phyloP scores from a whole-genome alignment of 1,140 invertebrate genomes.

The Drosophila persimilis region DNA sequence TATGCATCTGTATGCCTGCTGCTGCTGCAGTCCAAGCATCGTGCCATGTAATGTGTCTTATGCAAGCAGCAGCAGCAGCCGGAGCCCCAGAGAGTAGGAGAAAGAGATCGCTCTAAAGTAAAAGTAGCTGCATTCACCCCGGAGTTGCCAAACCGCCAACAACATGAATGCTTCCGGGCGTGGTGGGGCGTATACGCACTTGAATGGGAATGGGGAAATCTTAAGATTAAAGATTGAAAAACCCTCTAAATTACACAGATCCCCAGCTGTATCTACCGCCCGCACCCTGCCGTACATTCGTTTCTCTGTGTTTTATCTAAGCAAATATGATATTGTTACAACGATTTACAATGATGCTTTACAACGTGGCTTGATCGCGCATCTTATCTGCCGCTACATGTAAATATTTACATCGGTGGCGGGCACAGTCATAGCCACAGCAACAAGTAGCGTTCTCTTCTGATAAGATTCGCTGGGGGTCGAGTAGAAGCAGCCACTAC shows the following conservation, averaged over 20 bases:
- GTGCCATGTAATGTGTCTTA: conserved; percentile 25
- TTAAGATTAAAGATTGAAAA: not conserved
- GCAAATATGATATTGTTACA: conserved; percentile 19
- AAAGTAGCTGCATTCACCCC: conserved; percentile 56
- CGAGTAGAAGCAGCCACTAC: too few relatives aligned
- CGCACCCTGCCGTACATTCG: too few relatives aligned
- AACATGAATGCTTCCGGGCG: conserved; percentile 61
- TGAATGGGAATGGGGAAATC: conserved; percentile 18
- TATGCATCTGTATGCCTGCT: conserved; percentile 26
- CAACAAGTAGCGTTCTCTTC: too few relatives aligned
- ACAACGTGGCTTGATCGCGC: conserved; percentile 29
- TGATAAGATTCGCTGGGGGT: too few relatives aligned
- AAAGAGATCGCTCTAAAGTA: conserved; percentile 56
- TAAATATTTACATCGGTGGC: conserved; percentile 67
- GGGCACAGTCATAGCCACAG: not conserved
- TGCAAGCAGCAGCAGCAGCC: conserved; percentile 26
- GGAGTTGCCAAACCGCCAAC: conserved; percentile 49
- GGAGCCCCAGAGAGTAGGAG: conserved; percentile 6
- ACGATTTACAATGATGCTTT: conserved; percentile 12
- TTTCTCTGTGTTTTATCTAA: conserved; percentile 16
- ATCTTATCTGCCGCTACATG: conserved; percentile 49
- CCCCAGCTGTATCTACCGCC: too few relatives aligned
- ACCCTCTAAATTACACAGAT: conserved; percentile 1
- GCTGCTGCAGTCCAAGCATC: not conserved
- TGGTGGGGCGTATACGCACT: conserved; percentile 28